Evolutionary conservation across 2,113 vertebrate genomes (phyloP), one percentile per base, ranked within the genome.

Genomic region (Microcebus tavaratra): DNA sequence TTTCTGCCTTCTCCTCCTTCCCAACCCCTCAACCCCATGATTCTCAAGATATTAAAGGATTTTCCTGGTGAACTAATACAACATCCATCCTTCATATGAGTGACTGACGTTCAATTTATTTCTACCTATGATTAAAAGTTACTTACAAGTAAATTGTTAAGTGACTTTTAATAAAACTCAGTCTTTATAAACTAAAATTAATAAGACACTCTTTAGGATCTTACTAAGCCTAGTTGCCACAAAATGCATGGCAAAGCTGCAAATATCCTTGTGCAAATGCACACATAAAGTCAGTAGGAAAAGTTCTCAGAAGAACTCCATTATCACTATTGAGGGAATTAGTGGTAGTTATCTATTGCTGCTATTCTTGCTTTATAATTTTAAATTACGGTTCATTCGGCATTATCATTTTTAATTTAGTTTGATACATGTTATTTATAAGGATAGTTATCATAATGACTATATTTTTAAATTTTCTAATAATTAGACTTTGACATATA

Each of bases 311-410:
- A 57, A 84, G 42, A 96, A 78, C 12, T 70, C n/a, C 34, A 89
- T 68, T 92, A 80, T 48, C 67, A 75, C 70, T 80, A 14, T 10
- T 83, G 63, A 90, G 48, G 50, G 27, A 96, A 89, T 95, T 50
- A 92, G 39, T 90, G 36, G 36, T 55, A 34, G 68, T 76, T 94
- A 94, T 70, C 61, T 59, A 87, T 8, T 78, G 63, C 12, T 85
- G 34, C 61, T 90, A 91, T 50, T 90, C 68, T 94, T 90, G 65
- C 72, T 88, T 94, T 89, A 94, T 34, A 93, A 93, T 94, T 42
- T 78, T 92, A 61, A 29, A 29, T 78, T 92, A 82, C 55, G 23
- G 12, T 10, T 95, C 88, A 78, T 34, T 90, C 18, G 39, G 29
- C 72, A 94, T 29, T 9, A 50, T 39, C 11, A 61, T 81, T 90